Percentiles rank a stretch among this genome's conserved stretches.
phyloP scores from a whole-genome alignment of 2,888 invertebrate genomes.

The Thelaira solivaga region DNA sequence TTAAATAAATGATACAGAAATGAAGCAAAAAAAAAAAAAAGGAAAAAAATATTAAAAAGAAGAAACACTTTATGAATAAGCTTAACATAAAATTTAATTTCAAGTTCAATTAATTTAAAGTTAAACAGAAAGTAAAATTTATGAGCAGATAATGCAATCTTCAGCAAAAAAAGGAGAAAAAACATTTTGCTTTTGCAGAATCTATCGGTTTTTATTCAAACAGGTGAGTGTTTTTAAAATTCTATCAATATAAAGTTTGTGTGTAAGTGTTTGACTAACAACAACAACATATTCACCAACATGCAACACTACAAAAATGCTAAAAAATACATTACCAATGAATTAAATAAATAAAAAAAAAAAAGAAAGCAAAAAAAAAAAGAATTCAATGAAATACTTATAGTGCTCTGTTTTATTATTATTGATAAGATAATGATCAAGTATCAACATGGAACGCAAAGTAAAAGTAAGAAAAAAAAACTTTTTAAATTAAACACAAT shows the following conservation, averaged over 20 bases:
- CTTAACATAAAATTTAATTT: conserved; percentile 3
- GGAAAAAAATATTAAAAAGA: not conserved
- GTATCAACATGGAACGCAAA: not conserved
- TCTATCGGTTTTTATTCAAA: too few species aligned
- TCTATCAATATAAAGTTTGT: too few species aligned
- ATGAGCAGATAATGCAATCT: not conserved
- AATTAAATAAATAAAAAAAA: not conserved
- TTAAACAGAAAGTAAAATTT: not conserved
- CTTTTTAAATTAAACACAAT: not conserved
- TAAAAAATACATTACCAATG: not conserved
- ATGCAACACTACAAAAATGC: not conserved
- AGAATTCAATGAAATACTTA: conserved; percentile 14
- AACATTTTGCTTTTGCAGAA: too few species aligned
- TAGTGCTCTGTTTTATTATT: conserved; percentile 3
- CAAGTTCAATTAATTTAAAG: conserved; percentile 26
- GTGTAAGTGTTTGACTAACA: not conserved
- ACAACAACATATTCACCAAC: conserved; percentile 17
- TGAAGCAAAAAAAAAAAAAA: not conserved
- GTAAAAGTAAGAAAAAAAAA: not conserved
- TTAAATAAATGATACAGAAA: conserved; percentile 40
- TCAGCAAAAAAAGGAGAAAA: too few species aligned
- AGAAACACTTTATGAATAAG: not conserved
- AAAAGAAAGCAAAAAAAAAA: not conserved
- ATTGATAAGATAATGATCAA: conserved; percentile 41
- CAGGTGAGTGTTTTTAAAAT: too few species aligned